Evolutionary conservation across 30 jellyfish, hydroid and myxozoan genomes (phyloP), one percentile per base, ranked within the genome.

Genomic region (Nemopilema nomurai): DNA sequence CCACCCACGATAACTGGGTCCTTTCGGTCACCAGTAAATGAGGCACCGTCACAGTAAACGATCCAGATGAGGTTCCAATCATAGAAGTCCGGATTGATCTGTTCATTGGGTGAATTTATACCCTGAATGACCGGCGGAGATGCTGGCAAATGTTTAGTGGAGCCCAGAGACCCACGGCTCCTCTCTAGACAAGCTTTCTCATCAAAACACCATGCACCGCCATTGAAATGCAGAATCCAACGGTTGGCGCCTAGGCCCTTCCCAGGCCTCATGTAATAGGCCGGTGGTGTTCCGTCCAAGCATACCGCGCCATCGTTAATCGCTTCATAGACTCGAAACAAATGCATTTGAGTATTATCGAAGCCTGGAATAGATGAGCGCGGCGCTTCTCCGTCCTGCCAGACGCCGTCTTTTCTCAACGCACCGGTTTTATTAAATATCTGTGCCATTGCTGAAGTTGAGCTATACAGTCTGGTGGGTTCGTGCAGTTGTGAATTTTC

Each of bases 141-240:
- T 51, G 91, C 80, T 13, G 97, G 99, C 23, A 95, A 69, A 77
- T 95, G 92, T 31, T 86, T 90, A 20, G 96, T 95, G 33, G 99
- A 95, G 4, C 99, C 99, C 52, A 95, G 71, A 18, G 99, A 95
- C 69, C 97, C 95, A 1, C 88, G 96, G 76, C 99, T 95, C 18
- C 99, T 90, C 71, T 95, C 99, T 31, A 95, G 83, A 62, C 99
- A 95, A 20, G 97, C 96, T 22, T 85, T 80, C 23, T 93, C 96
- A 63, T 95, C 99, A 62, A 95, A 95, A 78, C 99, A 95, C 99
- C 99, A 95, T 6, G 99, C 99, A 16, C 99, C 99, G 22, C 99
- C 99, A 62, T 95, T 95, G 67, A 95, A 95, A 51, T 95, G 99
- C 21, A 95, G 83, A 26, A 95, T 81, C 99, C 99, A 95, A 25